Percentiles rank a stretch among this genome's conserved stretches.
phyloP scores from a whole-genome alignment of 2,888 invertebrate genomes.

The Acholoe squamosa region DNA sequence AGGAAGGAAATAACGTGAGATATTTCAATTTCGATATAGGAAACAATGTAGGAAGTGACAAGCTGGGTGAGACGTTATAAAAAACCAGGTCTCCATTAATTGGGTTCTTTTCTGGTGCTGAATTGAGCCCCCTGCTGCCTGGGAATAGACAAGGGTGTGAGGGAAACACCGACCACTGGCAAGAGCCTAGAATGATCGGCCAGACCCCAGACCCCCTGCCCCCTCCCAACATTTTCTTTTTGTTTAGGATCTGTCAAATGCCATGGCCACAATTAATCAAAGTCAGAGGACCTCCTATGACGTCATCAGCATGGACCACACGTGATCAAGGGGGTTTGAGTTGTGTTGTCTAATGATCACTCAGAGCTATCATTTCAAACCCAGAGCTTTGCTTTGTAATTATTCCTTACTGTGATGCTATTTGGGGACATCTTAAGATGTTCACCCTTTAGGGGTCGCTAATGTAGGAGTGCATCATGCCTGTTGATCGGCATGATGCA shows the following conservation, averaged over 20 bases:
- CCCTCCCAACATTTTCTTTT: background rate
- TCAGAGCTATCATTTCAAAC: background rate
- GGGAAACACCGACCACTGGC: background rate
- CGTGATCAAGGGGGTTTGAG: background rate
- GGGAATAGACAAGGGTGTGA: background rate
- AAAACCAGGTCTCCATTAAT: background rate
- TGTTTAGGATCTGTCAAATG: background rate
- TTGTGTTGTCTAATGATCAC: background rate
- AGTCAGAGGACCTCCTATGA: constrained; percentile 1
- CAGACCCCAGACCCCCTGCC: background rate
- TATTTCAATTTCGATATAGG: too few relatives aligned
- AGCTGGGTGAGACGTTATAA: too few relatives aligned
- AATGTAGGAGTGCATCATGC: too few relatives aligned
- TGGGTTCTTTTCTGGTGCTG: background rate
- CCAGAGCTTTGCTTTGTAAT: background rate
- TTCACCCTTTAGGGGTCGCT: background rate
- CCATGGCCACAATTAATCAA: constrained; percentile 35
- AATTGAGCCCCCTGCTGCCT: background rate
- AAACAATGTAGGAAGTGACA: too few relatives aligned
- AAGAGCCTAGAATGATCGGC: too few relatives aligned
- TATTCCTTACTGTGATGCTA: background rate
- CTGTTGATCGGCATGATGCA: too few relatives aligned
- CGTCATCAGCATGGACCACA: constrained; percentile 18
- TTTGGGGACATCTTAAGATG: background rate
- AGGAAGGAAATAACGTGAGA: too few relatives aligned